phyloP scores from a whole-genome alignment of 2,888 invertebrate genomes.

The Perithous albicinctus region DNA sequence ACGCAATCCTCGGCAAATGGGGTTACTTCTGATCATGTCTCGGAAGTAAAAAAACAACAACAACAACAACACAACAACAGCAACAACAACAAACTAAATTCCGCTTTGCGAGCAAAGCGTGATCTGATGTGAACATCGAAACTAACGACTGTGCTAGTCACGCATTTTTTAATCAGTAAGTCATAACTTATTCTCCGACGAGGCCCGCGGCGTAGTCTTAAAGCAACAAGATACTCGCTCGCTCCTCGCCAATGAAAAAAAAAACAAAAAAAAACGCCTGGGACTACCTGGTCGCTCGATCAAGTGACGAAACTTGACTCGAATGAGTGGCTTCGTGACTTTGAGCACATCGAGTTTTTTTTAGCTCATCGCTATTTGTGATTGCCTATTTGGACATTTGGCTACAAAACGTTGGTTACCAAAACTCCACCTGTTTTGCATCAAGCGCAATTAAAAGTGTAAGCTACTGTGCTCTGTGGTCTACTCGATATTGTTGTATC shows the following conservation, averaged over 20 bases:
- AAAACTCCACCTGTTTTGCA: slow-evolving; percentile 38
- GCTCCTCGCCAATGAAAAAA: not conserved
- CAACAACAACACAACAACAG: not conserved
- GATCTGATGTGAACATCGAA: slow-evolving; percentile 78
- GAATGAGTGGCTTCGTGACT: slow-evolving; percentile 13
- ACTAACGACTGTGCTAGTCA: slow-evolving; percentile 82
- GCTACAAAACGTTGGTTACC: slow-evolving; percentile 40
- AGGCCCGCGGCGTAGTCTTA: slow-evolving; percentile 46
- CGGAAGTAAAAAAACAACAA: slow-evolving; percentile 8
- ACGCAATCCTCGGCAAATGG: slow-evolving; percentile 95
- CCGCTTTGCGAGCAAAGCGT: slow-evolving; percentile 74
- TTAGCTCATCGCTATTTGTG: slow-evolving; percentile 42
- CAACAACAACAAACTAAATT: slow-evolving; percentile 20
- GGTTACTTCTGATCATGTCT: slow-evolving; percentile 88
- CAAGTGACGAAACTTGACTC: not conserved
- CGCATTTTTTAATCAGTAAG: slow-evolving; percentile 79
- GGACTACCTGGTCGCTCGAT: not conserved
- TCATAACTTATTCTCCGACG: slow-evolving; percentile 78
- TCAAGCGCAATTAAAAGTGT: slow-evolving; percentile 33
- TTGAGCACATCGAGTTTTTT: slow-evolving; percentile 8
- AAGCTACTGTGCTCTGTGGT: slow-evolving; percentile 31
- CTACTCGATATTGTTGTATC: no score
- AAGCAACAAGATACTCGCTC: slow-evolving; percentile 20
- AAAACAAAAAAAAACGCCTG: no score
- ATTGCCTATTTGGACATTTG: slow-evolving; percentile 36